Evolutionary conservation across 2,888 invertebrate genomes (phyloP), one percentile per base, ranked within the genome.

Genomic region (Pherbina coryleti): DNA sequence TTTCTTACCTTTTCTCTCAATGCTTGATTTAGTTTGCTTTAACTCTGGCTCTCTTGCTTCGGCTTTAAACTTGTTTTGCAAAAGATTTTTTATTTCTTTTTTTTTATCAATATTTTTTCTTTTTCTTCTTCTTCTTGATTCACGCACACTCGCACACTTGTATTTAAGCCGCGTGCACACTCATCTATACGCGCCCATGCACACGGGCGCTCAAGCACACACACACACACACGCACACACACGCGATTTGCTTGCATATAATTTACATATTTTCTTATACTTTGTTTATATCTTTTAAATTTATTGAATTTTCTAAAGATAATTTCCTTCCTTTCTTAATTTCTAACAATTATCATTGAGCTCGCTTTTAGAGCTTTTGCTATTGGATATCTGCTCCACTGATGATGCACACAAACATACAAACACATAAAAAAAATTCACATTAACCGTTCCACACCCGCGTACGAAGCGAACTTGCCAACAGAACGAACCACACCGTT

Each of bases 41-140:
- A 64, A 25, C 44, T 77, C 22, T 55, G 78, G 31, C 73, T 70
- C 77, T 28, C 53, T 73, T 73, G 78, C 76, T 78, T 70, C 78
- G 79, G 78, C 80, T 79, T 75, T 73, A 82, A 82, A 82, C 82
- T 81, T 79, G 82, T 82, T 82, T 82, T 78, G 75, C 77, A 78
- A 69, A 71, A 25, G 22, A 51, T 51, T 62, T 62, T 62, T 22
- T 22, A 78, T 73, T 75, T 53, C 74, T 67, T 57, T 51, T 69
- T 55, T 49, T 49, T 64, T 25, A 71, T 31, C 51, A 73, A 74
- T 76, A 44, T 25, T 73, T 62, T 49, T 57, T 22, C n/a, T 72
- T 31, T 17, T 17, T 64, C 64, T 64, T 5, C 44, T 67, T 19
- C 19, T 60, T 73, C 49, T 37, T 51, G 11, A 8, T 60, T 44